Conservation (phyloP, 2,888 invertebrate genomes). For the Chymomyza caudatula region DNA sequence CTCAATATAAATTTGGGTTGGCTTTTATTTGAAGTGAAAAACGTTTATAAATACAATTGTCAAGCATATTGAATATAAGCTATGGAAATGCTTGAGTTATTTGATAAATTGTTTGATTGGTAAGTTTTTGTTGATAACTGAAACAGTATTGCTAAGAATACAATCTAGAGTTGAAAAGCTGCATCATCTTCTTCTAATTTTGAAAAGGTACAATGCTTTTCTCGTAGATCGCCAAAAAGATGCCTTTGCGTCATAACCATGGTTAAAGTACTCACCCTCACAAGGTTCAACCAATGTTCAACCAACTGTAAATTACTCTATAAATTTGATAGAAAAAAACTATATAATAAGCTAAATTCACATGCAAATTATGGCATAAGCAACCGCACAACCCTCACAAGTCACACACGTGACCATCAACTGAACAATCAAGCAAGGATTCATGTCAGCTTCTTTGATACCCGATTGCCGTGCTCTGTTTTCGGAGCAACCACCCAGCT, state of each 20-base stretch:
- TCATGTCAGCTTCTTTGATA: constrained; percentile 7
- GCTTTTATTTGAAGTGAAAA: background rate
- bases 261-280: background rate
- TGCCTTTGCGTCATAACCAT: background rate
- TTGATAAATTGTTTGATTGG: too few species aligned
- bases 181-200: too few species aligned
- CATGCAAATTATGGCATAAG: constrained; percentile 50
- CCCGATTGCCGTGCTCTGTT: background rate
- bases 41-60: background rate
- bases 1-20: background rate
- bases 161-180: too few species aligned
- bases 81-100: too few species aligned
- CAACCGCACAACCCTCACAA: background rate
- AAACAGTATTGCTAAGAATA: too few species aligned
- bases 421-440: constrained; percentile 17
- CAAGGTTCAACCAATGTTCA: background rate
- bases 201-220: too few species aligned
- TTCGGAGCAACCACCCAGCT: constrained; percentile 36
- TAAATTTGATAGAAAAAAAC: background rate
- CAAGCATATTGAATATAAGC: background rate
- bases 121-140: too few species aligned
- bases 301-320: background rate
- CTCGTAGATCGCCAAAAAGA: too few species aligned
- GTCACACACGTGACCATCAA: constrained; percentile 12
- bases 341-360: constrained; percentile 21